Evolutionary conservation across 2,113 vertebrate genomes (phyloP).

Genomic region (Engraulis encrasicolus): DNA sequence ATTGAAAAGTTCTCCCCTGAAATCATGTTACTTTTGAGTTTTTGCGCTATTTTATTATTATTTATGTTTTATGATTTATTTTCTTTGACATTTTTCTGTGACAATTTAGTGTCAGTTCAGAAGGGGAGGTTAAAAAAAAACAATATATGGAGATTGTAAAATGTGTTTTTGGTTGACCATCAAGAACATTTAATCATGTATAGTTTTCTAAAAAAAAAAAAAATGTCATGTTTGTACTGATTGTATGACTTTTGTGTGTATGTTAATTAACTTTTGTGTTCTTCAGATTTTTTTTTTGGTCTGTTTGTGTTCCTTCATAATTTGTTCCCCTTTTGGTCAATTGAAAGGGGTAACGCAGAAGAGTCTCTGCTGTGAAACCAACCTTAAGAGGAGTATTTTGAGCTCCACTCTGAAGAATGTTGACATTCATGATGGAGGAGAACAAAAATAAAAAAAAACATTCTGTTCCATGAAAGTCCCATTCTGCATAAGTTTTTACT

Average conservation of each 20-base stretch:
- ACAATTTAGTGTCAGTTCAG: constrained; percentile 27
- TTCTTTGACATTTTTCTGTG: background rate
- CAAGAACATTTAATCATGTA: constrained; percentile 72
- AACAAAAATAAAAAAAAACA: constrained; percentile 55
- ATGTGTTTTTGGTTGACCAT: constrained; percentile 55
- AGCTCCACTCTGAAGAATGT: constrained; percentile 41
- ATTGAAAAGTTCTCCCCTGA: background rate
- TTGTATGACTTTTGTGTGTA: constrained; percentile 30
- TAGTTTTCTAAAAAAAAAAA: constrained; percentile 70
- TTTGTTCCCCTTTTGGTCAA: constrained; percentile 39
- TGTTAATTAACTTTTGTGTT: constrained; percentile 36
- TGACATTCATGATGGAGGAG: constrained; percentile 38
- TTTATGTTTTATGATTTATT: background rate
- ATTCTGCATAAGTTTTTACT: too few relatives aligned
- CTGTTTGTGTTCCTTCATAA: too few relatives aligned
- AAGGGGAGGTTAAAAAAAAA: constrained; percentile 37
- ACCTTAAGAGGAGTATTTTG: constrained; percentile 37
- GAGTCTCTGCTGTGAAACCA: constrained; percentile 37
- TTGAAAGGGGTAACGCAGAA: background rate
- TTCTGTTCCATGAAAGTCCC: constrained; percentile 35
- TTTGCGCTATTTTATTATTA: background rate
- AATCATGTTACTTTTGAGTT: background rate
- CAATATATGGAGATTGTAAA: constrained; percentile 64
- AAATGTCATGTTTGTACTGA: constrained; percentile 65
- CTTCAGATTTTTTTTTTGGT: constrained; percentile 23